These are phyloP conservation scores for Trissolcus basalis DNA, from an alignment of 1,140 invertebrate species.

Conservation along the genomic window DNA sequence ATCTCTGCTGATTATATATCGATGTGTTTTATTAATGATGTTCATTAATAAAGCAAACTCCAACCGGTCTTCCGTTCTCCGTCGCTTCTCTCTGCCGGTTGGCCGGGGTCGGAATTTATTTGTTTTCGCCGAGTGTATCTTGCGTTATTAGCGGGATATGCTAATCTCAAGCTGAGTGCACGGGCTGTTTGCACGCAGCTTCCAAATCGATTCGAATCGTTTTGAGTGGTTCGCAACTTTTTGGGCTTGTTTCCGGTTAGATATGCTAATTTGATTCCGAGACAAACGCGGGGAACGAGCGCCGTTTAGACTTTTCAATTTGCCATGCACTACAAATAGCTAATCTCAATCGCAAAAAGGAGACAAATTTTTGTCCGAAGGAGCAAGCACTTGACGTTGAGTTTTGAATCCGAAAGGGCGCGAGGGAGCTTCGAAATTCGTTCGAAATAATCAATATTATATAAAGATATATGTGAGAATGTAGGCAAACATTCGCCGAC, in stretches of 20 bases:
- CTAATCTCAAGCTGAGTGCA: conserved; percentile 35
- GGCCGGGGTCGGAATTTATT: conserved; percentile 18
- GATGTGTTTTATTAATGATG: conserved; percentile 50
- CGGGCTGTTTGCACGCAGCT: conserved; percentile 29
- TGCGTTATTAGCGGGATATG: conserved; percentile 40
- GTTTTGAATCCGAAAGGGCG: neutral
- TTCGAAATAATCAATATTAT: conserved; percentile 73
- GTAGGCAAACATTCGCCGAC: conserved; percentile 66
- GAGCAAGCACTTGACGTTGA: neutral
- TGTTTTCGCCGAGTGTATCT: conserved; percentile 37
- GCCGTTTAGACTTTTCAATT: too few species aligned
- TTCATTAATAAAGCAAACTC: conserved; percentile 54
- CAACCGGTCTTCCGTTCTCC: neutral
- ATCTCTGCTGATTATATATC: conserved; percentile 49
- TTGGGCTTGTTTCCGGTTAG: conserved; percentile 12
- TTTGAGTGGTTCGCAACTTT: conserved; percentile 45
- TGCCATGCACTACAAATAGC: neutral
- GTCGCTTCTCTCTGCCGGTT: neutral
- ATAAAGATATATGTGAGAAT: conserved; percentile 71
- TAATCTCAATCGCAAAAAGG: neutral
- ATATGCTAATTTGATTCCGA: conserved; percentile 33
- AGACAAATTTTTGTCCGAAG: conserved; percentile 6
- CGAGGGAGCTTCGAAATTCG: conserved; percentile 64
- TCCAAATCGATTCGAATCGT: conserved; percentile 46
- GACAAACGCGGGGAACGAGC: neutral